phyloP scores from a whole-genome alignment of 2,888 invertebrate species.

The Plagodis dolabraria region DNA sequence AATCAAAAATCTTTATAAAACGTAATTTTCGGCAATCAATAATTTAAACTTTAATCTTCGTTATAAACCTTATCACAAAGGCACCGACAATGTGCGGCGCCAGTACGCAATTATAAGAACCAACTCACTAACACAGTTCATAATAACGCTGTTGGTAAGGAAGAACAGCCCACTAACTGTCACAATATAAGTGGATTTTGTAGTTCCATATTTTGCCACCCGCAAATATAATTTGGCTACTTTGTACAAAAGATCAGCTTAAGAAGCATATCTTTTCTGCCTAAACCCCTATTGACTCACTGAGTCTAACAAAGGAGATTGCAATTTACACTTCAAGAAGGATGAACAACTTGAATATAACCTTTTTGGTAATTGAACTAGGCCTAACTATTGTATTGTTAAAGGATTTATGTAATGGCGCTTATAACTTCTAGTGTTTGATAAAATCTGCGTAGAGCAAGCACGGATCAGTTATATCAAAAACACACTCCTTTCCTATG shows the following conservation, averaged over 20 bases:
- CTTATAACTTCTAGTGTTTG: conserved; percentile 17
- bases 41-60: conserved; percentile 31
- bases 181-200: too few species aligned
- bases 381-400: conserved; percentile 36
- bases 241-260: conserved; percentile 41
- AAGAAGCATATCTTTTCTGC: conserved; percentile 16
- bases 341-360: conserved; percentile 26
- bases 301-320: conserved; percentile 52
- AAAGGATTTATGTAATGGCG: conserved; percentile 29
- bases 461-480: not conserved
- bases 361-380: conserved; percentile 32
- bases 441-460: not conserved
- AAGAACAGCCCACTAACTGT: too few species aligned
- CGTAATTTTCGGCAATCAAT: conserved; percentile 28
- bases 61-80: conserved; percentile 31
- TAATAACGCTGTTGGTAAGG: too few species aligned
- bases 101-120: conserved; percentile 42
- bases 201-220: too few species aligned
- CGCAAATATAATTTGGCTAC: too few species aligned
- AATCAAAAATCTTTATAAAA: conserved; percentile 18
- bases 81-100: conserved; percentile 42
- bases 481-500: too few species aligned
- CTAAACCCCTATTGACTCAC: conserved; percentile 32
- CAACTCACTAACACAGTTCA: too few species aligned
- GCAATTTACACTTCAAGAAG: conserved; percentile 60